phyloP scores from a whole-genome alignment of 1,140 invertebrate genomes.

The Hycleus cichorii region DNA sequence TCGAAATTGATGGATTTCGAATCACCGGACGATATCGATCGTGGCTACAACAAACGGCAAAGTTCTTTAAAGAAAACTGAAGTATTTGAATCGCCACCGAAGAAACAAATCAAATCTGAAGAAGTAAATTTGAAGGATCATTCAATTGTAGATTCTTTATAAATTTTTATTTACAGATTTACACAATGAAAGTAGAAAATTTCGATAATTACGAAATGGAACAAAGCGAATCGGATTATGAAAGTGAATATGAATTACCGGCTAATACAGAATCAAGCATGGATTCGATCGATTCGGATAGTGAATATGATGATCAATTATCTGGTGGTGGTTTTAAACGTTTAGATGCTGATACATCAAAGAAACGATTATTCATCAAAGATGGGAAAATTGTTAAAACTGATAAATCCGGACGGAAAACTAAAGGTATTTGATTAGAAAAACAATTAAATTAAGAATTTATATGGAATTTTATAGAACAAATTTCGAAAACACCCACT shows the following conservation, averaged over 20 bases:
- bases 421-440: too few species aligned
- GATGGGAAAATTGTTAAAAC: slow-evolving; percentile 62
- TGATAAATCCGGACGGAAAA: slow-evolving; percentile 25
- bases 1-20: slow-evolving; percentile 91
- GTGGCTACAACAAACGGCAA: slow-evolving; percentile 45
- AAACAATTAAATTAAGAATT: neutral
- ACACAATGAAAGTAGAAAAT: slow-evolving; percentile 19
- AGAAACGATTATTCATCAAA: slow-evolving; percentile 66
- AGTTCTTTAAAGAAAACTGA: slow-evolving; percentile 33
- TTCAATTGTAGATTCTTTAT: neutral
- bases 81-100: slow-evolving; percentile 29
- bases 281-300: slow-evolving; percentile 37
- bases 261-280: slow-evolving; percentile 35
- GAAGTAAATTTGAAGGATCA: neutral
- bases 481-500: neutral
- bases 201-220: slow-evolving; percentile 49
- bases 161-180: slow-evolving; percentile 15
- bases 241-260: slow-evolving; percentile 37
- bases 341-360: slow-evolving; percentile 51
- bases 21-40: slow-evolving; percentile 67
- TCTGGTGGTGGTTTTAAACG: slow-evolving; percentile 46
- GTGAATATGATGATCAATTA: slow-evolving; percentile 44
- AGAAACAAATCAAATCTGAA: slow-evolving; percentile 42
- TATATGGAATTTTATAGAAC: neutral
- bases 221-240: slow-evolving; percentile 36